phyloP scores from a whole-genome alignment of 2,113 vertebrate genomes.

The Megaptera novaeangliae region DNA sequence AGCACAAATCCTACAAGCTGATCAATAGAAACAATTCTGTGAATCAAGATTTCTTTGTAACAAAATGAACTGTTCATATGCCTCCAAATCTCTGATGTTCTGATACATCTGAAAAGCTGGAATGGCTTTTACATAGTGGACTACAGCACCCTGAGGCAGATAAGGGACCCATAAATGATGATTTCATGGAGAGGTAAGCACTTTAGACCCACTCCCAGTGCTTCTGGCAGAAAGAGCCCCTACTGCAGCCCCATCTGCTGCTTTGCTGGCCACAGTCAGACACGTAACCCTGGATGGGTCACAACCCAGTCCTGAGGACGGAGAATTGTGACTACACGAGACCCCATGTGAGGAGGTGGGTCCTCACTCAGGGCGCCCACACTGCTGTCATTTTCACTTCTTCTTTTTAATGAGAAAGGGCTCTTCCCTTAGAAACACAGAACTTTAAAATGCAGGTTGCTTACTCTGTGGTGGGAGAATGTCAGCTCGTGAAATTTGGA shows the following conservation, averaged over 20 bases:
- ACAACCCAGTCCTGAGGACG: background rate
- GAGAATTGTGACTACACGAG: accelerated
- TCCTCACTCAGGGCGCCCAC: background rate
- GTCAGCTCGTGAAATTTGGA: background rate
- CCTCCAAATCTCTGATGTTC: background rate
- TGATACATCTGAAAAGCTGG: background rate
- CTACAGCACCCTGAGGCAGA: background rate
- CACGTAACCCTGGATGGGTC: accelerated
- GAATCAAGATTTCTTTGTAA: conserved; percentile 9
- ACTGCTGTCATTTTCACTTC: accelerated
- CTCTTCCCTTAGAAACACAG: accelerated
- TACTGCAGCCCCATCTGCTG: accelerated
- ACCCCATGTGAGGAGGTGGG: accelerated
- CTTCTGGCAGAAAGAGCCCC: background rate
- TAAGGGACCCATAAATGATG: accelerated
- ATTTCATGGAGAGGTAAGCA: background rate
- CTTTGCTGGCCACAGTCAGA: background rate
- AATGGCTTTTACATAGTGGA: background rate
- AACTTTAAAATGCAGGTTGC: background rate
- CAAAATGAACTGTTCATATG: background rate
- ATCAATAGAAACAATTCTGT: conserved; percentile 23
- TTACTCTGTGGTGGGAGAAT: background rate
- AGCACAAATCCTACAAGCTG: background rate
- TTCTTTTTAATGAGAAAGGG: background rate
- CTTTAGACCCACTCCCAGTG: background rate